Base-by-base conservation (phyloP, 2,797 vertebrate genomes). In the Tapera naevia region DNA sequence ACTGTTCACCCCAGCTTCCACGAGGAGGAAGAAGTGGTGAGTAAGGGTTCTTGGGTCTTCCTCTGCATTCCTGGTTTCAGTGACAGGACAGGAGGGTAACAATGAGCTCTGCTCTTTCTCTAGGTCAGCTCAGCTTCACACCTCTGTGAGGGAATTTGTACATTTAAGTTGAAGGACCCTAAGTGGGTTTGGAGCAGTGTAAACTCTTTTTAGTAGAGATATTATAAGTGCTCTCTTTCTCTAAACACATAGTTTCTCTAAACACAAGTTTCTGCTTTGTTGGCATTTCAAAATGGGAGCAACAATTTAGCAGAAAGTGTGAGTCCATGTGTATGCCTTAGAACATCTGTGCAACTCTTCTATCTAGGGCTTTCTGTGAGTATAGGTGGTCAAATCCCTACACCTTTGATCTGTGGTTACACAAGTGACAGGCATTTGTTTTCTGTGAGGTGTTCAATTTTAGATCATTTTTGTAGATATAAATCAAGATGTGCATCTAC, bases 371-470 rank as follows among this genome's bases (percentile, higher is more conserved):
- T 80, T 86, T 92, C 72, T 69, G 27, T 30, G 28, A 3, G 3
- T 33, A 11, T 11, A 62, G 17, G 14, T 0, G 2, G 28, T n/a
- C 5, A 74, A 84, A 54, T 14, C 7, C 25, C 2, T 46, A 16
- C 5, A 37, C 5, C 5, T 66, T 71, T 81, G 32, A 57, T 41
- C 11, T 62, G 48, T 45, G 16, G 13, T 48, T 33, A 74, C 17
- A 37, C 13, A 32, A 51, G 7, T 0, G 5, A 74, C 88, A 60
- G 12, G 2, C 4, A 13, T 22, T 14, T 51, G 3, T 0, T 2
- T 46, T 85, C 27, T 37, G 12, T 62, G 17, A 3, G 12, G 21
- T 46, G 21, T 21, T 21, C 21, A 21, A 21, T 46, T 46, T 7
- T 46, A 18, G 7, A 25, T 24, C 11, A 1, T 12, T 83, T 32